Evolutionary conservation across 2,113 vertebrate species (phyloP), one percentile per base, ranked within the genome.

Genomic region (Tauraco erythrolophus): DNA sequence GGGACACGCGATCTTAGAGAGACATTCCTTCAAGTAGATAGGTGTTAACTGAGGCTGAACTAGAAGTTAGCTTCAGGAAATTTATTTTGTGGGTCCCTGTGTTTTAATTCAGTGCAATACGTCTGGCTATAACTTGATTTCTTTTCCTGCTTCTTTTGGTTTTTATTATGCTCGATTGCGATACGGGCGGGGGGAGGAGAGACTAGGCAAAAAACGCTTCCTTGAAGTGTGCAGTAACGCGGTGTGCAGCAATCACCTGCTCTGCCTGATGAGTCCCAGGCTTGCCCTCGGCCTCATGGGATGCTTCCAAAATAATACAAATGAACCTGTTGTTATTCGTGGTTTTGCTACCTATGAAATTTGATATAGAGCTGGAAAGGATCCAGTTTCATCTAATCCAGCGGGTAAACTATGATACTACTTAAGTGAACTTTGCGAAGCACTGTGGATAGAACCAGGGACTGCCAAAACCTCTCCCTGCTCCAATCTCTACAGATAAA

Each of bases 271-370:
- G 65, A 61, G 45, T 64, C n/a, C 35, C 35, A 48, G 54, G 27
- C 65, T 86, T 28, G 12, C 31, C 39, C 58, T 92, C 0, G 0
- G 57, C 24, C 54, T 91, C 80, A 3, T 46, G 48, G 48, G 54
- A 46, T 24, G 33, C 48, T 95, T 66, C 69, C 86, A 84, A 79
- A 92, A 64, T 31, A 50, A 64, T 37, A 64, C 45, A 65, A 51
- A 72, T 19, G 24, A 82, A 57, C 43, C 22, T 50, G 65, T 45
- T 95, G 39, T 88, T 97, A 89, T 93, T 97, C 94, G 88, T 97
- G 94, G 90, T 69, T 96, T 98, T 97, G 72, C 96, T 97, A 78
- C 88, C 87, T 96, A 54, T 89, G 96, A 97, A 96, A 97, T 94
- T 91, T 80, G 83, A 81, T 94, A 75, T 62, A 0, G 16, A 94